These are phyloP conservation scores for Oncorhynchus masou DNA, from an alignment of 2,113 vertebrate species.

Conservation along the genomic window DNA sequence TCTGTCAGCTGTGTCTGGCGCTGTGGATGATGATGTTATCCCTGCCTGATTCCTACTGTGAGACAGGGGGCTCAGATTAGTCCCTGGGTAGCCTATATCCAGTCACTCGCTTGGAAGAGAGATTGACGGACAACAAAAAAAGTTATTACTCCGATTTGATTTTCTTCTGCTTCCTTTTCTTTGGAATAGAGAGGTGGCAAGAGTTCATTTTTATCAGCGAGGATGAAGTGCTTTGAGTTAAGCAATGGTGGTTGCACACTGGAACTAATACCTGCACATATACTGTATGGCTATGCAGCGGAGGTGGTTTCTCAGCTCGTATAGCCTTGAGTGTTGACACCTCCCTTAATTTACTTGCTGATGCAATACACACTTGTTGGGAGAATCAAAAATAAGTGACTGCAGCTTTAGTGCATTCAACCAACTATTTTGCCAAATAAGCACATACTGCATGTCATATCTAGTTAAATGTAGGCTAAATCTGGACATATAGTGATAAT, in stretches of 20 bases:
- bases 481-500: constrained; percentile 8
- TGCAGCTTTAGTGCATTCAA: not conserved
- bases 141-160: constrained; percentile 18
- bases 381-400: not conserved
- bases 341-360: not conserved
- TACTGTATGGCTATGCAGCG: not conserved
- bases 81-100: constrained; percentile 38
- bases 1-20: constrained; percentile 18
- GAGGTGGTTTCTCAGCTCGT: not conserved
- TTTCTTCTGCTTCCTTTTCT: constrained; percentile 22
- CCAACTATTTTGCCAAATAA: too few relatives aligned
- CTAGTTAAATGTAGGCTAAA: not conserved
- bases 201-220: constrained; percentile 24
- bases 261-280: constrained; percentile 1
- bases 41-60: not conserved
- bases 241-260: constrained; percentile 2
- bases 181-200: constrained; percentile 16
- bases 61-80: constrained; percentile 34
- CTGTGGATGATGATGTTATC: too few relatives aligned
- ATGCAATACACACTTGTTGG: not conserved
- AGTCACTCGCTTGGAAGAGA: constrained; percentile 29
- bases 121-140: constrained; percentile 21
- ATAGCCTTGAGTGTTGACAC: not conserved
- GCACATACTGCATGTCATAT: not conserved
- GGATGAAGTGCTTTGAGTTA: constrained; percentile 12